Conservation (phyloP, 2,797 vertebrate species). For the Gymnodraco acuticeps region DNA sequence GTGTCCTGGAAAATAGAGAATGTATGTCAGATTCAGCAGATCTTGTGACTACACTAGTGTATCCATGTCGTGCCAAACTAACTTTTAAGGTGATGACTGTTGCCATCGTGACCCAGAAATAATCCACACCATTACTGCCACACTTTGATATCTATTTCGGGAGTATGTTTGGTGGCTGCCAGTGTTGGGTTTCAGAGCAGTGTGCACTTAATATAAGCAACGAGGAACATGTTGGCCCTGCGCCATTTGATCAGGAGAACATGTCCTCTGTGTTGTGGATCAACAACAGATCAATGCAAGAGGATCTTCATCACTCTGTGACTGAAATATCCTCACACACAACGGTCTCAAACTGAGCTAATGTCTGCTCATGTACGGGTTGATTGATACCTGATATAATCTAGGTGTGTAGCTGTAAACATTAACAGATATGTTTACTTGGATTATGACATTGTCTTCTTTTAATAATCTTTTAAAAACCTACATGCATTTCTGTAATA, state of each 20-base stretch:
- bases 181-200: slow-evolving; percentile 22
- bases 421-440: neutral
- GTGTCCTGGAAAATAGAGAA: neutral
- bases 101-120: slow-evolving; percentile 23
- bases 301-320: neutral
- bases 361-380: slow-evolving; percentile 3
- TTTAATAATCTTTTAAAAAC: neutral
- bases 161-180: slow-evolving; percentile 23
- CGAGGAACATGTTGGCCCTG: neutral
- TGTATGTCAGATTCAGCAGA: neutral
- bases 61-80: neutral
- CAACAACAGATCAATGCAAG: neutral
- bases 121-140: slow-evolving; percentile 17
- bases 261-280: slow-evolving; percentile 8
- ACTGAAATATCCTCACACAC: slow-evolving; percentile 2
- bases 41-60: neutral
- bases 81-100: slow-evolving; percentile 16
- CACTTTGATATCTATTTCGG: slow-evolving; percentile 45
- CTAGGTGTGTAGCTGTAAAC: neutral
- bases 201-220: slow-evolving; percentile 2
- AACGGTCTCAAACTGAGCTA: neutral
- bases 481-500: neutral
- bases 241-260: neutral
- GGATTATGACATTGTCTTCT: neutral
- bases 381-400: neutral